Base-by-base conservation (phyloP, 2,797 vertebrate species). In the Brachymystax lenok region DNA sequence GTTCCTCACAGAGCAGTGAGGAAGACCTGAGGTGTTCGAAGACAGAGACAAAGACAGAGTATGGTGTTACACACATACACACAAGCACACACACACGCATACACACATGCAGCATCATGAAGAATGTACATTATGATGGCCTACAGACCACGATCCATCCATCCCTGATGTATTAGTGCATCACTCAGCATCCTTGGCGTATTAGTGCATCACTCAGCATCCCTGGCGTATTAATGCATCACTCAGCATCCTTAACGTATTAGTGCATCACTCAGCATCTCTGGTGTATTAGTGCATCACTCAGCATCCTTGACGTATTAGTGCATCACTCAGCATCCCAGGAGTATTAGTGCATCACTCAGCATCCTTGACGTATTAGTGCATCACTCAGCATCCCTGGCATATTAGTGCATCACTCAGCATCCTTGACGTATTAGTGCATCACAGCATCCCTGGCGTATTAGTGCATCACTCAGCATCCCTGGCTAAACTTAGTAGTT, bases 11-110 rank as follows among this genome's bases (percentile, higher is more conserved):
- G 10, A 0, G 71, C 35, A 40, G 35, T 40, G 7, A 83, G 74
- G 69, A 77, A 75, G 82, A 81, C 79, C 17, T 0, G 61, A 84
- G 81, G 82, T 86, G 85, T 86, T 82, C 74, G 74, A 33, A 81
- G 79, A 75, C 71, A 74, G 33, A n/a, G n/a, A n/a, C n/a, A n/a
- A n/a, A 64, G 75, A 78, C 73, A 21, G 61, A 21, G 56, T 59
- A 59, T 17, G 56, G 17, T 59, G 56, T n/a, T 78, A 87, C 87
- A 8, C 13, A 17, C 66, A 67, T 2, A 33, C 66, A 68, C 27
- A 5, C 35, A 40, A 40, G 40, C 8, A 10, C 40, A 46, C 19
- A 59, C 56, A 56, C 4, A 4, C 35, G 74, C 51, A 46, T 64
- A n/a, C 2, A 69, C 73, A 52, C 77, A 71, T 67, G 77, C 75